Percentiles rank a stretch among this genome's conserved stretches.
These are phyloP conservation scores for Drosophila triauraria DNA, from an alignment of 1,140 invertebrate genomes.

Conservation along the genomic window DNA sequence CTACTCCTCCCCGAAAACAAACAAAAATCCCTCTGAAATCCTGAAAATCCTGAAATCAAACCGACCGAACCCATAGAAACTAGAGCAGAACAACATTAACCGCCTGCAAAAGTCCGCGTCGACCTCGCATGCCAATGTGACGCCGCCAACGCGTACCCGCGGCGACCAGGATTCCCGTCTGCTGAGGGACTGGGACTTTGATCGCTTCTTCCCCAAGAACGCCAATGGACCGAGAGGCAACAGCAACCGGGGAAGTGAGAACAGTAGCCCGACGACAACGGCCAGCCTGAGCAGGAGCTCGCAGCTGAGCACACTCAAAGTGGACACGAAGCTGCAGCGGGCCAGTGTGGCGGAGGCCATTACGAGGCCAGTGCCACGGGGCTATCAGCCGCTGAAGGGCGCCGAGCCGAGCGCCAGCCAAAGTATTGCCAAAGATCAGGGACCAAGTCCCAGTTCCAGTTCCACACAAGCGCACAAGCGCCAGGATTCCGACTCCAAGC, in stretches of 20 bases:
- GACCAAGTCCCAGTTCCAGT: constrained; percentile 28
- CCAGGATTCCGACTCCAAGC: constrained; percentile 89
- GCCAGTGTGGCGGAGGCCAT: constrained; percentile 77
- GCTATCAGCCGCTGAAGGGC: constrained; percentile 77
- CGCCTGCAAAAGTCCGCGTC: constrained; percentile 84
- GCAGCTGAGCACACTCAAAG: constrained; percentile 75
- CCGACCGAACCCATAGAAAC: constrained; percentile 65
- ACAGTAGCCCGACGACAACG: constrained; percentile 52
- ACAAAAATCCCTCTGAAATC: constrained; percentile 7
- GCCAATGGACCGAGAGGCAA: constrained; percentile 7
- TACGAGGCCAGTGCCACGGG: constrained; percentile 68
- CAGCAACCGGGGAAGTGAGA: constrained; percentile 22
- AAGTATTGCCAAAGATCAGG: constrained; percentile 68
- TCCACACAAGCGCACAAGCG: constrained; percentile 85
- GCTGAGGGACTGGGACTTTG: constrained; percentile 93
- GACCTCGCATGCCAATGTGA: constrained; percentile 72
- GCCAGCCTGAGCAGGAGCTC: constrained; percentile 74
- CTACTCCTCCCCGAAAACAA: constrained; percentile 37
- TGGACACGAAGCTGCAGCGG: constrained; percentile 73
- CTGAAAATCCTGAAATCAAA: constrained; percentile 6
- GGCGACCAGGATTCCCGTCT: constrained; percentile 80
- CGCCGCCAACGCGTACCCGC: constrained; percentile 32
- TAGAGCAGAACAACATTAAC: constrained; percentile 79
- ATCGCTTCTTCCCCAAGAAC: constrained; percentile 90
- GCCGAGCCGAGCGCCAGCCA: constrained; percentile 37